Evolutionary conservation across 2,888 invertebrate species (phyloP), one percentile per base, ranked within the genome.

Genomic region (Hypomecis punctinalis): DNA sequence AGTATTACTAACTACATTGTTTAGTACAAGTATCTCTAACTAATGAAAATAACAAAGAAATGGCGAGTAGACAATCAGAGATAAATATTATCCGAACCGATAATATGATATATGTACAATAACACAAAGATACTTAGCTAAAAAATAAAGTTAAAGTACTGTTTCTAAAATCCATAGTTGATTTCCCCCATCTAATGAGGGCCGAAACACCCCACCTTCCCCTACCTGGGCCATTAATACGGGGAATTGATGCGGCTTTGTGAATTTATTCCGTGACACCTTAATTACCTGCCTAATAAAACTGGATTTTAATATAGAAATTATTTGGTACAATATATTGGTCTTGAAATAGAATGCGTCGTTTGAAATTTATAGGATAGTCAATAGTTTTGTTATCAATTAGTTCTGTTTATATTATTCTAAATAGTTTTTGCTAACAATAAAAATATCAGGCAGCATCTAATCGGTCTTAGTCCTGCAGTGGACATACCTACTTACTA

Each of bases 181-280:
- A 9, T 23, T 42, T 51, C 52, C 71, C 62, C 55, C 61, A 47
- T 58, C 68, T 72, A 71, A 72, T 72, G 69, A 72, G 69, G 61
- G 65, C 67, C 61, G 67, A 66, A 66, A 62, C 64, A 62, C 61
- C 61, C 66, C 47, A 42, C 61, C 40, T 52, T 56, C 63, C 63
- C 66, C 65, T 59, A 52, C 46, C 54, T 47, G 57, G 47, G 66
- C 36, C 67, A 63, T 63, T 67, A 67, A 63, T 63, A 67, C 46
- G 11, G 56, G 57, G 57, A 66, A 66, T 66, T 53, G 65, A 65
- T 57, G 61, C 52, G 61, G 56, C 57, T 61, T 61, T 57, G 61
- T 57, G 23, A 53, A 53, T 66, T 61, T 64, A 64, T 64, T 57
- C 58, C 42, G 61, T 57, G 43, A 61, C 56, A 37, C 58, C 65